Evolutionary conservation across 2,888 invertebrate genomes (phyloP), one percentile per base, ranked within the genome.

Genomic region (Drosophila meridionalis): DNA sequence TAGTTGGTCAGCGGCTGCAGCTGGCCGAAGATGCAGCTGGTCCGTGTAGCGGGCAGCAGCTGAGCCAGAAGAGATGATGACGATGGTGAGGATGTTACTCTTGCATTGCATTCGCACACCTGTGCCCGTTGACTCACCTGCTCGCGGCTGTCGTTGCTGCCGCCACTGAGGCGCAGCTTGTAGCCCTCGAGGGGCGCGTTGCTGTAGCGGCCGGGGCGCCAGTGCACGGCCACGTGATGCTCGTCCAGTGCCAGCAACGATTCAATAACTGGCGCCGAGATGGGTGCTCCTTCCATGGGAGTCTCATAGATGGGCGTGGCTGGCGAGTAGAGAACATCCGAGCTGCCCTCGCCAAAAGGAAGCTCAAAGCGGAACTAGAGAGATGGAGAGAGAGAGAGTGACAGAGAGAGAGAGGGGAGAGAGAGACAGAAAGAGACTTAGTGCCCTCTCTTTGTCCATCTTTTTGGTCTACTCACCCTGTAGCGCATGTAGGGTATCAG

Each of bases 141-240:
- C 82, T 96, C 94, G 76, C 95, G 95, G 81, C 94, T 94, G 87
- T 94, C 94, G 73, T 95, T 78, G 26, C 20, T 76, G 32, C 20
- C 52, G 2, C 38, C 9, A 32, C 55, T 64, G 6, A 84, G 0
- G 0, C 48, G 67, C 78, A 98, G 94, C 79, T 96, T 96, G 94
- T 98, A 98, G 78, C 97, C 97, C 73, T 97, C 95, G 84, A 98
- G 94, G 47, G 97, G 97, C 78, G 97, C 98, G 93, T 98, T 98
- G 60, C 96, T 96, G 91, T 97, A 97, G 62, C 95, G 95, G 20
- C 98, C 98, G 20, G 97, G 96, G 92, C 96, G 96, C 98, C 98
- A 98, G 85, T 96, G 96, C 71, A 98, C 95, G 76, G 97, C 97
- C 73, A 98, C 96, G 82, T 97, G 95, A 82, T 96, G 95, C 59